Percentiles rank a stretch among this genome's conserved stretches.
phyloP scores from a whole-genome alignment of 2,888 invertebrate species.

The Choreutis nemorana region DNA sequence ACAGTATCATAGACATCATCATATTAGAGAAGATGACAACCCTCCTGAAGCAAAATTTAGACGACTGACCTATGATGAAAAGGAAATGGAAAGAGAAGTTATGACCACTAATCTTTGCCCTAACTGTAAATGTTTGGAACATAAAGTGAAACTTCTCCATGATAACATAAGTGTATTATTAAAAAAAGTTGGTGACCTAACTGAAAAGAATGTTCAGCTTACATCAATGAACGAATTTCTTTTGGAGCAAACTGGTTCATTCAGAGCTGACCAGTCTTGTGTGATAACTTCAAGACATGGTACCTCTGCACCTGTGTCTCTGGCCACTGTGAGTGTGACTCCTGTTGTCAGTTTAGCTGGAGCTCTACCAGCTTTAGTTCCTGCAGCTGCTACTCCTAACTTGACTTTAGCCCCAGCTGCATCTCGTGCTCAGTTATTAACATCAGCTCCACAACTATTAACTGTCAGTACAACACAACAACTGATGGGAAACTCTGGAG shows the following conservation, averaged over 20 bases:
- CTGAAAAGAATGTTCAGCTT: constrained; percentile 52
- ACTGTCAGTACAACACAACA: constrained; percentile 60
- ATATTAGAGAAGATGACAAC: constrained; percentile 41
- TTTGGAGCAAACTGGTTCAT: constrained; percentile 45
- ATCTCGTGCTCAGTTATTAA: constrained; percentile 49
- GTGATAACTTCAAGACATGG: constrained; percentile 58
- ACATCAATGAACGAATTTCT: constrained; percentile 61
- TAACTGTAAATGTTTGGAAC: constrained; percentile 47
- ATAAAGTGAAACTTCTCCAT: constrained; percentile 51
- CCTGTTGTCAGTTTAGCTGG: constrained; percentile 55
- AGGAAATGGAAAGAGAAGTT: constrained; percentile 34
- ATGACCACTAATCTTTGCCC: constrained; percentile 30
- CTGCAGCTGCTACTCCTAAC: constrained; percentile 44
- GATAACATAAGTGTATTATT: constrained; percentile 56
- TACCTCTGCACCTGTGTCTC: constrained; percentile 51
- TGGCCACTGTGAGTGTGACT: constrained; percentile 58
- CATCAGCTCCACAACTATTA: constrained; percentile 53
- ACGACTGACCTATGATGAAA: constrained; percentile 40
- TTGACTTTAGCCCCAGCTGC: constrained; percentile 49
- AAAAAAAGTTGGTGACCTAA: constrained; percentile 49
- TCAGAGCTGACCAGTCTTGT: constrained; percentile 49
- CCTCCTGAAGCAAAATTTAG: constrained; percentile 53
- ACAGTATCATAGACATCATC: too few species aligned
- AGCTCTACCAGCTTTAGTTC: constrained; percentile 46
- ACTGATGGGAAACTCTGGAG: constrained; percentile 52